Base-by-base conservation (phyloP, 1,140 invertebrate genomes). In the Marisa cornuarietis region DNA sequence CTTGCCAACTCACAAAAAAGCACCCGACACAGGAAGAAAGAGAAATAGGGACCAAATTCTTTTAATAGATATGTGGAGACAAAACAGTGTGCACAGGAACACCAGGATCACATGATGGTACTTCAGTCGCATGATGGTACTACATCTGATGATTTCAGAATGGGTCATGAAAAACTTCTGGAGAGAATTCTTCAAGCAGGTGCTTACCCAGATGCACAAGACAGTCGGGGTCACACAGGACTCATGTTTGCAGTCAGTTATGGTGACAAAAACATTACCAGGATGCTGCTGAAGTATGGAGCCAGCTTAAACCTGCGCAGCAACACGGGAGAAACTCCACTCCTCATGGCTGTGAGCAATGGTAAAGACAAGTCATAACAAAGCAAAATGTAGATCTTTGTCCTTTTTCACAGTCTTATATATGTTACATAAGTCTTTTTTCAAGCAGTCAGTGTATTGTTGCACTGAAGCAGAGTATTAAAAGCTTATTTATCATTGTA, bases 331-430 rank as follows among this genome's bases (percentile, higher is more conserved):
- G 83, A 87, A 69, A 77, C 82, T 18, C 80, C 86, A 14, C 79
- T 88, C 16, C 77, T 87, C 63, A 86, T 88, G 81, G 89, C 90
- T 16, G 80, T 86, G 11, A 86, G 88, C 81, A 76, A 83, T 68
- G 87, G 88, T 81, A 81, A 69, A 79, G 81, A 31, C 18, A 69
- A 79, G 81, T 24, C 18, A 22, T 52, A 26, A 49, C 0, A 18
- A 24, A 63, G 24, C 62, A 54, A 24, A 69, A 18, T n/a, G 54
- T 71, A 11, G 62, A 49, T 16, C 22, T 69, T 58, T 66, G 61
- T 11, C 20, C 10, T 18, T n/a, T 78, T 52, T 58, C 51, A 68
- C 11, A 7, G 49, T 14, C 24, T 42, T 20, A 69, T 71, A 31
- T 16, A 52, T 49, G n/a, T 58, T 22, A 16, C n/a, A 14, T 31